phyloP scores from a whole-genome alignment of 2,797 vertebrate genomes.

The Orestias chungarensis region DNA sequence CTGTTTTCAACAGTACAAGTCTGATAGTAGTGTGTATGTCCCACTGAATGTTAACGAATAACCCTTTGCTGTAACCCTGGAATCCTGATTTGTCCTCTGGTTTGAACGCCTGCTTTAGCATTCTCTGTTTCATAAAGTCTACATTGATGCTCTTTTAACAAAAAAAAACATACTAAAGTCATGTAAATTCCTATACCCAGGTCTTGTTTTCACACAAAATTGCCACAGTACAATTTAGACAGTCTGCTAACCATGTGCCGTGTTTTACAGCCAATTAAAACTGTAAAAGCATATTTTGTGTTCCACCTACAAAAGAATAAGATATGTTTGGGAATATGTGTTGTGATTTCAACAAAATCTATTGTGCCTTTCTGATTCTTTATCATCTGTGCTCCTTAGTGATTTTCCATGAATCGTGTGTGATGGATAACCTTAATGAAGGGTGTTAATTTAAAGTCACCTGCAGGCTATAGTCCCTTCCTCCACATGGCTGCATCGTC shows the following conservation, averaged over 20 bases:
- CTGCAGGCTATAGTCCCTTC: constrained; percentile 68
- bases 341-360: constrained; percentile 37
- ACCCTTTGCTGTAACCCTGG: constrained; percentile 56
- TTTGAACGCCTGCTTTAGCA: constrained; percentile 69
- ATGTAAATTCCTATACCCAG: constrained; percentile 56
- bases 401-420: constrained; percentile 57
- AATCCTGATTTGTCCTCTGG: constrained; percentile 53
- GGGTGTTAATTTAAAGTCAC: constrained; percentile 79
- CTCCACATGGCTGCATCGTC: constrained; percentile 60
- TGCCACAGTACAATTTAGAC: constrained; percentile 42
- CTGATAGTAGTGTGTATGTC: constrained; percentile 69
- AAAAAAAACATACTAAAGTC: constrained; percentile 17
- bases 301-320: constrained; percentile 35
- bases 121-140: constrained; percentile 76
- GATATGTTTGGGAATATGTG: constrained; percentile 42
- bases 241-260: constrained; percentile 19
- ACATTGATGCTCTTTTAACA: constrained; percentile 57
- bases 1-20: constrained; percentile 79
- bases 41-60: constrained; percentile 70
- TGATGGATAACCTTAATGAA: constrained; percentile 78
- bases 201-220: constrained; percentile 44
- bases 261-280: constrained; percentile 33
- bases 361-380: constrained; percentile 43
- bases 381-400: constrained; percentile 43
- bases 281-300: constrained; percentile 16